Evolutionary conservation across 2,888 invertebrate species (phyloP).

Genomic region (Alsophila aescularia): DNA sequence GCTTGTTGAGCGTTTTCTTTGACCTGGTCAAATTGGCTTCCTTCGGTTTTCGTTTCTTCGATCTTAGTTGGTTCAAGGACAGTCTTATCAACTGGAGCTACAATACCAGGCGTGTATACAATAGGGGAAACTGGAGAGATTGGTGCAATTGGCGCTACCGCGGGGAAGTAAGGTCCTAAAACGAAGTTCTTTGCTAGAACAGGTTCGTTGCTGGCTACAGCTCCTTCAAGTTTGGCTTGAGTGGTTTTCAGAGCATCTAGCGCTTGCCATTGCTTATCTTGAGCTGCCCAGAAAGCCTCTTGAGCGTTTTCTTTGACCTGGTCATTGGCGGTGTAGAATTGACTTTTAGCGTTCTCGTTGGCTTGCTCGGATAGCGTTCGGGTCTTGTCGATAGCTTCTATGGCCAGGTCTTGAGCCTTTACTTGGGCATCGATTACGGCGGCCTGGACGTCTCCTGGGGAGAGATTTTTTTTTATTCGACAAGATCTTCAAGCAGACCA

Average conservation of each 20-base stretch:
- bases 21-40: too few relatives aligned
- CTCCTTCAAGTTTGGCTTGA: constrained; percentile 65
- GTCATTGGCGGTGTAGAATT: constrained; percentile 50
- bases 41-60: too few relatives aligned
- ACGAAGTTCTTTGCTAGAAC: constrained; percentile 52
- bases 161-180: constrained; percentile 31
- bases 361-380: constrained; percentile 56
- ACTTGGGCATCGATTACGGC: constrained; percentile 72
- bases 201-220: constrained; percentile 56
- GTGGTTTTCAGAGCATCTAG: constrained; percentile 65
- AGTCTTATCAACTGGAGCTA: too few relatives aligned
- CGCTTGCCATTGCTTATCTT: constrained; percentile 76
- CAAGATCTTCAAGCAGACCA: too few relatives aligned
- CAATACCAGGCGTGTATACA: too few relatives aligned
- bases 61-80: too few relatives aligned
- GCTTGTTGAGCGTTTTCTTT: constrained; percentile 55
- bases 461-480: too few relatives aligned
- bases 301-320: constrained; percentile 59
- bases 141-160: constrained; percentile 33
- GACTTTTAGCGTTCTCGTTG: constrained; percentile 54
- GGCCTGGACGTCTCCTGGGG: constrained; percentile 72
- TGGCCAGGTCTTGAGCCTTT: constrained; percentile 55
- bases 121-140: constrained; percentile 8
- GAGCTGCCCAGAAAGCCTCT: constrained; percentile 60
- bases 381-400: constrained; percentile 58